Evolutionary conservation across 2,888 invertebrate species (phyloP).

Genomic region (Plagodis pulveraria): DNA sequence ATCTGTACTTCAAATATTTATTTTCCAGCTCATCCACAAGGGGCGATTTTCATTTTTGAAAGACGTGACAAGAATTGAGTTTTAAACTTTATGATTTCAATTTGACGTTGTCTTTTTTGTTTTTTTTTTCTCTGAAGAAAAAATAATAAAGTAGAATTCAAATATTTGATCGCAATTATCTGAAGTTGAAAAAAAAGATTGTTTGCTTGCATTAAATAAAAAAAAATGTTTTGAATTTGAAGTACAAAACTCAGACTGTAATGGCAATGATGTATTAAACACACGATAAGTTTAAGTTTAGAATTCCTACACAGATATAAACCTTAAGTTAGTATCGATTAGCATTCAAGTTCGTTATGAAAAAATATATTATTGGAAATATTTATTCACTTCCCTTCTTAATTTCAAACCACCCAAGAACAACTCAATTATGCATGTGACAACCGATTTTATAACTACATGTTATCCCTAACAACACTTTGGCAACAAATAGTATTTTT

Average conservation of each 20-base stretch:
- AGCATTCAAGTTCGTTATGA: constrained; percentile 83
- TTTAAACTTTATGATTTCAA: too few species aligned
- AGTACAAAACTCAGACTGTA: constrained; percentile 52
- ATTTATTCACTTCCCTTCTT: constrained; percentile 82
- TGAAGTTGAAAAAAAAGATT: neutral
- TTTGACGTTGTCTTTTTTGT: too few species aligned
- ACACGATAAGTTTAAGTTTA: constrained; percentile 79
- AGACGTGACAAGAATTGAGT: too few species aligned
- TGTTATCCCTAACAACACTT: constrained; percentile 83
- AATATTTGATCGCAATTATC: neutral
- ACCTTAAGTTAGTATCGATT: constrained; percentile 78
- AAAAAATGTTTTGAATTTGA: neutral
- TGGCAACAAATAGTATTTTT: constrained; percentile 83
- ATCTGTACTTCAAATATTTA: constrained; percentile 29
- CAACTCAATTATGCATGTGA: constrained; percentile 83
- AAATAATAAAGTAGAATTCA: too few species aligned
- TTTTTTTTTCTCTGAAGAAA: too few species aligned
- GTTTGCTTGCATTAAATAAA: too few species aligned
- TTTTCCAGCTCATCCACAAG: too few species aligned
- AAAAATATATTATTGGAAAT: constrained; percentile 85
- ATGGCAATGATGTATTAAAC: constrained; percentile 71
- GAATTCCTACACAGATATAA: constrained; percentile 83
- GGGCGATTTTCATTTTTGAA: too few species aligned
- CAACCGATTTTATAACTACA: constrained; percentile 83
- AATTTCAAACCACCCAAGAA: constrained; percentile 81